phyloP scores from a whole-genome alignment of 2,888 invertebrate genomes.

The Brachynemurus nebulosus region DNA sequence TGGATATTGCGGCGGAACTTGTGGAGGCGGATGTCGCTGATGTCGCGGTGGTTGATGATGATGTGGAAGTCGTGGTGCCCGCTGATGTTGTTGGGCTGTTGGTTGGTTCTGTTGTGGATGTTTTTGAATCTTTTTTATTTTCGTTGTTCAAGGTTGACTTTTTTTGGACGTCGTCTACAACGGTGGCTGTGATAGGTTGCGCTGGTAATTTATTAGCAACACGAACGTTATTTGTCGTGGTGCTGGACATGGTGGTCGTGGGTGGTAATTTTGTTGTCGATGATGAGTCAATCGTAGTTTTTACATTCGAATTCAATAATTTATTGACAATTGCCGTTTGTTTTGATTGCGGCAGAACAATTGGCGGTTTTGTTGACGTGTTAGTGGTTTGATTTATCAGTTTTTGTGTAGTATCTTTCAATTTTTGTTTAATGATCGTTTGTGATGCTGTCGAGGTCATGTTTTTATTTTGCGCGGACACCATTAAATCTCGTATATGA shows the following conservation, averaged over 20 bases:
- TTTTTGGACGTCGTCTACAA: too few species aligned
- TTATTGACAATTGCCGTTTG: neutral
- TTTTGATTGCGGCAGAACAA: neutral
- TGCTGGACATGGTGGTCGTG: neutral
- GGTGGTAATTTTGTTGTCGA: neutral
- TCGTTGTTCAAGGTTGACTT: too few species aligned
- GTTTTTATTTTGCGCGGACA: conserved; percentile 6
- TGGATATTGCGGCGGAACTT: neutral
- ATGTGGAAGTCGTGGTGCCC: neutral
- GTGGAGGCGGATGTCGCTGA: neutral
- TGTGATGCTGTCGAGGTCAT: neutral
- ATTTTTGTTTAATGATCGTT: neutral
- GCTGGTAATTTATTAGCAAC: neutral
- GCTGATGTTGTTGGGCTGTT: neutral
- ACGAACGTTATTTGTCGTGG: neutral
- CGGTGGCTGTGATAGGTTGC: too few species aligned
- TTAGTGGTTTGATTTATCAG: too few species aligned
- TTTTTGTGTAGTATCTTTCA: too few species aligned
- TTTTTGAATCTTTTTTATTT: neutral
- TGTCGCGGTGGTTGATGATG: neutral
- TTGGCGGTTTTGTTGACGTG: too few species aligned
- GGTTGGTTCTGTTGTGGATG: neutral
- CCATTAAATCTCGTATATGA: conserved; percentile 24
- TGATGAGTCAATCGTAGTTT: neutral
- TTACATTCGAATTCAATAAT: neutral